phyloP scores from a whole-genome alignment of 2,113 vertebrate species.

The Microcebus murinus region DNA sequence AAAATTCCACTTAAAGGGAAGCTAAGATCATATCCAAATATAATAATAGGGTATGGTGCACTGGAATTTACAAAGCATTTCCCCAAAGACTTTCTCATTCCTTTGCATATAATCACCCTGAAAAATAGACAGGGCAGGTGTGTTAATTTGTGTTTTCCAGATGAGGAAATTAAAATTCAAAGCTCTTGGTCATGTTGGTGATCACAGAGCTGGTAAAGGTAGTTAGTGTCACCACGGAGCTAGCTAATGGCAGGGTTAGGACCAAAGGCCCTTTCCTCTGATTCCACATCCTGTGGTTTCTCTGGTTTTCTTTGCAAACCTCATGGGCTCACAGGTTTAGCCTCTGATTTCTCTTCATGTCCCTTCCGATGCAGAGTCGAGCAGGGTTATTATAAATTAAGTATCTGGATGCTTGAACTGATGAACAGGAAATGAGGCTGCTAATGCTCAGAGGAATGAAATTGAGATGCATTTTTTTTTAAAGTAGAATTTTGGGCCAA shows the following conservation, averaged over 20 bases:
- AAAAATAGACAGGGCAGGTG: conserved; percentile 8
- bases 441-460: conserved; percentile 66
- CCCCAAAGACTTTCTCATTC: not conserved
- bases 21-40: not conserved
- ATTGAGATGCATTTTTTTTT: conserved; percentile 34
- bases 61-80: conserved; percentile 25
- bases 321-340: not conserved
- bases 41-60: not conserved
- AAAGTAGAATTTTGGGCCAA: conserved; percentile 68
- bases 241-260: not conserved
- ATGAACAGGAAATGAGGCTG: conserved; percentile 70
- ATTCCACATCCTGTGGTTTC: not conserved
- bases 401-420: conserved; percentile 56
- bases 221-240: not conserved
- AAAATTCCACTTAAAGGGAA: conserved; percentile 36
- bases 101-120: not conserved
- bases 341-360: not conserved
- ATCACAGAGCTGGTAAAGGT: not conserved
- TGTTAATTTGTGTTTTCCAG: not conserved
- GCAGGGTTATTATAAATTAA: conserved; percentile 57
- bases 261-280: not conserved
- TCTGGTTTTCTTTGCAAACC: not conserved
- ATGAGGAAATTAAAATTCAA: not conserved
- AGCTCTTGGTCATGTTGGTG: not conserved
- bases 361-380: not conserved